These are phyloP conservation scores for Eidolon helvum DNA, from an alignment of 2,113 vertebrate genomes.

Conservation along the genomic window DNA sequence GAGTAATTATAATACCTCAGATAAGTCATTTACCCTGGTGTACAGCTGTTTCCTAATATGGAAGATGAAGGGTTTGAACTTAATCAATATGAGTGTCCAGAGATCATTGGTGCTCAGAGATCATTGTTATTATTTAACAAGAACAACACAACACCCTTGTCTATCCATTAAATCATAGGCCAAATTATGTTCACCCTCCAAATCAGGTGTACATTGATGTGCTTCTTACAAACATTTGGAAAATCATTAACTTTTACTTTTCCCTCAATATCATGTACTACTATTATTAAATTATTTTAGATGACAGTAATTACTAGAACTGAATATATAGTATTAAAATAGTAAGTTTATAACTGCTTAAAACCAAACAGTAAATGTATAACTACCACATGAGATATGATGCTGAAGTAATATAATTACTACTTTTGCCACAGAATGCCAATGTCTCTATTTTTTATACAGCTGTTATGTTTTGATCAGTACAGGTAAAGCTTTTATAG, in stretches of 20 bases:
- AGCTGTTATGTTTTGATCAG: not conserved
- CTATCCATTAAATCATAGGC: not conserved
- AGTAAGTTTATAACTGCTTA: not conserved
- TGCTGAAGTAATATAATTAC: not conserved
- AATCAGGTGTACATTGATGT: not conserved
- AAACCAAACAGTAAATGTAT: not conserved
- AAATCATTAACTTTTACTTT: not conserved
- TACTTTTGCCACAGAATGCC: not conserved
- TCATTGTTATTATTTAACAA: too few relatives aligned
- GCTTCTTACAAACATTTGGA: not conserved
- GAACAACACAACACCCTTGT: too few relatives aligned
- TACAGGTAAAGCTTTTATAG: not conserved
- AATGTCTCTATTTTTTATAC: not conserved
- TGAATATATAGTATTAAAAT: not conserved
- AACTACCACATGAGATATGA: not conserved
- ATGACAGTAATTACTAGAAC: not conserved
- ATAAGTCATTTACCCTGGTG: not conserved
- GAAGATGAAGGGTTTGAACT: not conserved
- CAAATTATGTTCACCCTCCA: not conserved
- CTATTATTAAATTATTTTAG: slow-evolving; percentile 24
- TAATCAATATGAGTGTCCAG: not conserved
- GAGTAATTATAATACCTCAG: not conserved
- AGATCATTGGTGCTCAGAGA: too few relatives aligned
- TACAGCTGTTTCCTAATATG: not conserved
- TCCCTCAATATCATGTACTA: not conserved